Base-by-base conservation (phyloP, 2,888 invertebrate species). In the Caenorhabditis sp. region DNA sequence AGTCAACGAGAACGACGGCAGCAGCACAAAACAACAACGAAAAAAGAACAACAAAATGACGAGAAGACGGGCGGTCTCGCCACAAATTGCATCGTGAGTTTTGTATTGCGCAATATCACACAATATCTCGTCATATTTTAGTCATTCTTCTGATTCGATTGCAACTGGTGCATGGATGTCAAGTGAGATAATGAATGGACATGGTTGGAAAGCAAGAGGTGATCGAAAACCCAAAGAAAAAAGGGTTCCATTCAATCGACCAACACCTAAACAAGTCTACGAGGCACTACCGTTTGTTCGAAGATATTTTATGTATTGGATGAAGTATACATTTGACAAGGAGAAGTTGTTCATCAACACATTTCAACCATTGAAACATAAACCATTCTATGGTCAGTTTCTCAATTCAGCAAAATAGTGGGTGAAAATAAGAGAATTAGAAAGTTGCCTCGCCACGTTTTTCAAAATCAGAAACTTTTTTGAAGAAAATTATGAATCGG, bases 281-380 rank as follows among this genome's bases (percentile, higher is more conserved):
- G 81, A 83, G 61, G 82, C 81, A 1, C 78, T 87, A 12, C 86
- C 88, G 53, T 83, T 89, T 85, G 80, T 84, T 66, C 66, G 83
- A 53, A 69, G 87, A 19, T 85, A 85, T 66, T 81, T 82, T 49
- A 65, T 82, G 53, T 85, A 83, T 63, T 85, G 85, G 85, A 73
- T 85, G 70, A 79, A 79, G 53, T 80, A 85, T 69, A 77, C 78
- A n/a, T 76, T 80, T 54, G 86, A 88, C 76, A 88, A 88, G 31
- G 86, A 88, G 73, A 84, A 84, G 53, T 82, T 89, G 49, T 89
- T 89, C 78, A 89, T 89, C 69, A 89, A 90, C 79, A 88, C 88
- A 27, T 83, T 89, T 50, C 87, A 88, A 69, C 88, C 89, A 23
- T 81, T 88, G 21, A 83, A 84, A 27, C 89, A 89, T 79, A 88